These are phyloP conservation scores for Istiophorus platypterus DNA, from an alignment of 2,113 vertebrate genomes.

Conservation along the genomic window DNA sequence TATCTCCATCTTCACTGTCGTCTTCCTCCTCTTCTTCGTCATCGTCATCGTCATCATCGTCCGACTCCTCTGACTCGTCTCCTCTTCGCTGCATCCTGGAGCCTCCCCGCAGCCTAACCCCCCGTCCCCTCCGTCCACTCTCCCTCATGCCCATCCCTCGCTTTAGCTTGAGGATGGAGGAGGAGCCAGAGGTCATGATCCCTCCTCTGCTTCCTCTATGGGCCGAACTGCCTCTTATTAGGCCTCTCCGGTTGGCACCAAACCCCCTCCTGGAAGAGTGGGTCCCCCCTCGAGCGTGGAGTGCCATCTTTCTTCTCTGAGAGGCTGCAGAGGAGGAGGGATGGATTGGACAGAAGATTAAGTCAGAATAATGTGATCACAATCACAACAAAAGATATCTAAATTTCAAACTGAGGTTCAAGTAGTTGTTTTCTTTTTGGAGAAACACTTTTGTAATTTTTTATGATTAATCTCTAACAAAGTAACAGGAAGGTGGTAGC, in stretches of 20 bases:
- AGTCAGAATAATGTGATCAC: not conserved
- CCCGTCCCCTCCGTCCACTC: conserved; percentile 71
- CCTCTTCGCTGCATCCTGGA: conserved; percentile 81
- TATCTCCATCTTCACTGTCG: conserved; percentile 75
- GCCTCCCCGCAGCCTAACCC: conserved; percentile 82
- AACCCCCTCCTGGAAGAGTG: conserved; percentile 83
- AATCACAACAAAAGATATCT: not conserved
- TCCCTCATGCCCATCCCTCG: conserved; percentile 73
- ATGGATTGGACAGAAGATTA: not conserved
- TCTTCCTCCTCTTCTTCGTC: conserved; percentile 65
- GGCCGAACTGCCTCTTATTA: conserved; percentile 75
- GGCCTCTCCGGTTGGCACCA: conserved; percentile 73
- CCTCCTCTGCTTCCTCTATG: conserved; percentile 72
- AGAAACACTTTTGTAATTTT: not conserved
- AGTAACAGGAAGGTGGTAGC: too few relatives aligned
- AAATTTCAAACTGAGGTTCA: too few relatives aligned
- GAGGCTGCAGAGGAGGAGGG: conserved; percentile 27
- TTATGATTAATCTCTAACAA: not conserved
- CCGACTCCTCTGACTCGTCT: conserved; percentile 82
- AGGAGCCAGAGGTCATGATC: conserved; percentile 36
- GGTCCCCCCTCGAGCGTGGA: conserved; percentile 71
- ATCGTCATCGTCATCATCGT: conserved; percentile 69
- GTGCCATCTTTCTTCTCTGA: conserved; percentile 62
- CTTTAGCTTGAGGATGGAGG: conserved; percentile 72
- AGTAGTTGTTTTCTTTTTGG: not conserved